Base-by-base conservation (phyloP, 2,113 vertebrate genomes). In the Clarias batrachus region DNA sequence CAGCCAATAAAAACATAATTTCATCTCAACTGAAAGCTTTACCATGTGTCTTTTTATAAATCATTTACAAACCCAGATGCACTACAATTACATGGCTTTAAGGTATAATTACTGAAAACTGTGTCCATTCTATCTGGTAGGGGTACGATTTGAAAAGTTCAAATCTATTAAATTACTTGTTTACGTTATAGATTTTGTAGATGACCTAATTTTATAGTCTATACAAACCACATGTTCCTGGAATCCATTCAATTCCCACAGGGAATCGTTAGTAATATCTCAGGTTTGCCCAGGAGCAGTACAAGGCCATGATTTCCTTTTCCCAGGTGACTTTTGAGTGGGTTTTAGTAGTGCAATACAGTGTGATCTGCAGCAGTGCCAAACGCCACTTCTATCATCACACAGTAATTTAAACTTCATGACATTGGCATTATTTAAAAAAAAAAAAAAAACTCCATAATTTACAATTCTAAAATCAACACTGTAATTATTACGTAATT, bases 1-100 rank as follows among this genome's bases (percentile, higher is more conserved):
- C 27, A 83, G 27, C 57, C 48, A 83, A 83, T 83, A 83, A 83
- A 83, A 54, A 83, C 52, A 57, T 57, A 21, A 70, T 57, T 57
- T 33, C 56, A 33, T 60, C 78, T 23, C 17, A 17, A 30, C 48
- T 56, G 52, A 78, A 78, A 37, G 5, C 14, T 27, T 56, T 27
- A 78, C 17, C 56, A 80, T 33, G 16, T 60, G 17, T 80, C 56
- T 80, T 80, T 27, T 1, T 59, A 33, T 80, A 60, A 60, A 80
- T 80, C 56, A 59, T 60, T 7, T 60, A 33, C n/a, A 59, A 79
- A 57, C n/a, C 54, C 54, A 37, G 3, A 33, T 78, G 52, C 74
- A 48, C 33, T 52, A 52, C 11, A n/a, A 25, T 12, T 56, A 27
- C 14, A 27, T 57, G 52, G 25, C 52, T 52, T 76, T 76, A 52